phyloP scores from a whole-genome alignment of 2,113 vertebrate species.

The Nothocercus nigrocapillus region DNA sequence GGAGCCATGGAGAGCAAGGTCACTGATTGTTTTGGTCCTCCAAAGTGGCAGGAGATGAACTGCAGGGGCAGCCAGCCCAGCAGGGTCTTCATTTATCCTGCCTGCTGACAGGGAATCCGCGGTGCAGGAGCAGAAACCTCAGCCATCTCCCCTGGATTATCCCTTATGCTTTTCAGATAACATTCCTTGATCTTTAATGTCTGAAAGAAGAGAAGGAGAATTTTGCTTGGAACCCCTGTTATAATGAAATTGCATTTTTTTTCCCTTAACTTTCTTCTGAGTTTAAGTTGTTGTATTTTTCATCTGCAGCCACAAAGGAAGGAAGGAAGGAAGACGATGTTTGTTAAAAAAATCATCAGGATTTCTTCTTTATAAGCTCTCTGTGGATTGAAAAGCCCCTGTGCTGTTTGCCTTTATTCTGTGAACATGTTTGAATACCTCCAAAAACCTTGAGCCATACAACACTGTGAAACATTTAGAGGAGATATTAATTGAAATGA shows the following conservation, averaged over 20 bases:
- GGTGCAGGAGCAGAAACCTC: neutral
- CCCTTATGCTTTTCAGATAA: neutral
- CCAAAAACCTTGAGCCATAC: neutral
- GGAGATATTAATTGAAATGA: neutral
- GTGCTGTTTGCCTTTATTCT: neutral
- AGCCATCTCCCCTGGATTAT: neutral
- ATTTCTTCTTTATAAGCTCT: neutral
- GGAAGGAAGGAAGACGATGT: neutral
- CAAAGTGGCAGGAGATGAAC: neutral
- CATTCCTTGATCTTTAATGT: neutral
- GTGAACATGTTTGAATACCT: neutral
- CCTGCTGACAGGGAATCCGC: neutral
- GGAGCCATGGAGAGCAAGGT: neutral
- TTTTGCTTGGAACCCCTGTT: neutral
- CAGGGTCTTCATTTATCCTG: accelerated
- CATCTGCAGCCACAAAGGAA: neutral
- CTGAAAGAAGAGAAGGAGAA: neutral
- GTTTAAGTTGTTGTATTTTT: neutral
- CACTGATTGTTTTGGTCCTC: neutral
- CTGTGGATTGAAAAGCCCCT: neutral
- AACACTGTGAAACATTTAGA: neutral
- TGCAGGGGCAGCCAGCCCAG: neutral
- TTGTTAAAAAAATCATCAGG: neutral
- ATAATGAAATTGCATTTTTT: neutral
- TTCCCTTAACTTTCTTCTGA: neutral